A percentile compares a stretch with the other conserved stretches of the same genome.
phyloP scores from a whole-genome alignment of 2,113 vertebrate genomes.

The Antigone vipio region DNA sequence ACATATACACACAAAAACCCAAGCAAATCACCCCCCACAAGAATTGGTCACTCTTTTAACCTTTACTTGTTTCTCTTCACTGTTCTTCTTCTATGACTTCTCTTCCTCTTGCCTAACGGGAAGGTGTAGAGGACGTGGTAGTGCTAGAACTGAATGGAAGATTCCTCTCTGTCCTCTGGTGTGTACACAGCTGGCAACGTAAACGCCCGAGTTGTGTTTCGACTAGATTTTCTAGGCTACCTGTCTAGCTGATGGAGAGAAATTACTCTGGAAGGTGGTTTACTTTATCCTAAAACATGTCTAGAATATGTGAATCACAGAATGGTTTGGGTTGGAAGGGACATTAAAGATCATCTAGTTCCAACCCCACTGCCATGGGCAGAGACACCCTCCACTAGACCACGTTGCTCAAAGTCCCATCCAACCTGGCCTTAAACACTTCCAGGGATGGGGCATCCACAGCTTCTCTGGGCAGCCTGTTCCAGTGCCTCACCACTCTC shows the following conservation, averaged over 20 bases:
- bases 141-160: neutral
- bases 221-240: neutral
- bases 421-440: too few relatives aligned
- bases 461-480: too few relatives aligned
- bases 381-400: too few relatives aligned
- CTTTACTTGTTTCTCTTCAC: neutral
- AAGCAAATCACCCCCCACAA: too few relatives aligned
- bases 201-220: neutral
- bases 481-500: too few relatives aligned
- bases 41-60: neutral
- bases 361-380: too few relatives aligned
- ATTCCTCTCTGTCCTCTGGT: too few relatives aligned
- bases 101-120: neutral
- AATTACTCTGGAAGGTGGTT: neutral
- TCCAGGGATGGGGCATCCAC: too few relatives aligned
- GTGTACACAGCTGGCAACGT: fast-evolving
- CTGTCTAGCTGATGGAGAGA: neutral
- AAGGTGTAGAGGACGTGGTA: neutral
- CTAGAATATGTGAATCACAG: neutral
- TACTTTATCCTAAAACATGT: neutral
- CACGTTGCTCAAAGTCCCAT: too few relatives aligned
- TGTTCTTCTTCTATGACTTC: neutral
- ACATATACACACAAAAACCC: neutral
- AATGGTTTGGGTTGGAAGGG: too few relatives aligned
- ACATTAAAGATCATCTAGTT: too few relatives aligned